Base-by-base conservation (phyloP, 2,888 invertebrate genomes). In the Campoplex capitator region DNA sequence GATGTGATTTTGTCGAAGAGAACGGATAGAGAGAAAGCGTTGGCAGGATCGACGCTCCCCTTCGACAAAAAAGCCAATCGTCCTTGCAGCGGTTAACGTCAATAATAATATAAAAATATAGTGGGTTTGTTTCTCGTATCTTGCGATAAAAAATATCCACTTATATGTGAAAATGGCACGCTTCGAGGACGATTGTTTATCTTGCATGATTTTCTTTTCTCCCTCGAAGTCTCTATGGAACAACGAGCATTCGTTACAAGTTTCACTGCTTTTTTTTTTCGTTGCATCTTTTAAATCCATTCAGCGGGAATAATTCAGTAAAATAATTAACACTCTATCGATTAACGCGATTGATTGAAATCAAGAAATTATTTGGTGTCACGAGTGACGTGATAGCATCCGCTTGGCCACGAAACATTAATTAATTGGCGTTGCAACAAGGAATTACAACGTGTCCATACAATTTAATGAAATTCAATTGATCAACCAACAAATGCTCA, bases 1-100 rank as follows among this genome's bases (percentile, higher is more conserved):
- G 51, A 78, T 70, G 65, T 45, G 75, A 77, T 73, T 45, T 28
- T 45, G 54, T 78, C n/a, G 67, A 16, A 23, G 45, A n/a, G 73
- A 83, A 73, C 54, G 45, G 56, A 77, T 68, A 35, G 54, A 73
- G 80, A 84, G 84, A 84, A 86, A 86, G 80, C 58, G 73, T 58
- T 18, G 13, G 42, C 48, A 76, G 58, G 74, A 82, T 68, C 28
- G 78, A 71, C 82, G 77, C 56, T 62, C 71, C 71, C 62, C 65
- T 65, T 68, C 75, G 42, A 73, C 70, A 56, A 56, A 85, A 75
- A 83, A 88, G 81, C 32, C 62, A 38, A 75, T 80, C 87, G 90
- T 89, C 89, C 89, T 90, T 90, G 90, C 89, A 84, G 84, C 79
- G 80, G 78, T 86, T 89, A 86, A 75, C 76, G 58, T n/a, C 42